Conservation (phyloP, 2,888 invertebrate genomes). For the Marasmarcha lunaedactyla region DNA sequence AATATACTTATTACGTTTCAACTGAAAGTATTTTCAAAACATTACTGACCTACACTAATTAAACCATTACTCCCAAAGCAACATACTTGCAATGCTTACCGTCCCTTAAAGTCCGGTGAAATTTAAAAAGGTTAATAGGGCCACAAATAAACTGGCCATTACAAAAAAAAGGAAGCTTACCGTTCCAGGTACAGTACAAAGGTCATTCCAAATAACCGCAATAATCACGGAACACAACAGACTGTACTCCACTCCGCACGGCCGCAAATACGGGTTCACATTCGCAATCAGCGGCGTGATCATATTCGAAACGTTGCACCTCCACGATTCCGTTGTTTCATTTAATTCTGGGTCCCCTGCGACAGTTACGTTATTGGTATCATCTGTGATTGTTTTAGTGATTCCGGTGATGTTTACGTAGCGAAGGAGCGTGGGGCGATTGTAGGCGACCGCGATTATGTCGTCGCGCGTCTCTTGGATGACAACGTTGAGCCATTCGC, state of each 20-base stretch:
- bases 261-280: constrained; percentile 84
- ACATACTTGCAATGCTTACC: no score
- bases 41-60: no score
- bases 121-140: no score
- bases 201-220: constrained; percentile 84
- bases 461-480: constrained; percentile 91
- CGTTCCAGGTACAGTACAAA: constrained; percentile 66
- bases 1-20: no score
- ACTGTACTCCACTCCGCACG: constrained; percentile 87
- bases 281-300: constrained; percentile 73
- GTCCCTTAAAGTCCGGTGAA: no score
- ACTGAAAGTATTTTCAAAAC: no score
- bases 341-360: constrained; percentile 17
- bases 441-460: constrained; percentile 68
- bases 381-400: constrained; percentile 26
- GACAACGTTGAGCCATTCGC: constrained; percentile 91
- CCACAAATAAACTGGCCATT: no score
- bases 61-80: no score
- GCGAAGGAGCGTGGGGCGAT: constrained; percentile 33
- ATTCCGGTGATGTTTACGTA: constrained; percentile 46
- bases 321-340: constrained; percentile 36
- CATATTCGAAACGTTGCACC: constrained; percentile 60
- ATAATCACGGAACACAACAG: constrained; percentile 83
- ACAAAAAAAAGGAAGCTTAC: constrained; percentile 24
- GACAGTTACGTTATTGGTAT: constrained; percentile 29